phyloP scores from a whole-genome alignment of 2,113 vertebrate genomes.

The Aptenodytes forsteri region DNA sequence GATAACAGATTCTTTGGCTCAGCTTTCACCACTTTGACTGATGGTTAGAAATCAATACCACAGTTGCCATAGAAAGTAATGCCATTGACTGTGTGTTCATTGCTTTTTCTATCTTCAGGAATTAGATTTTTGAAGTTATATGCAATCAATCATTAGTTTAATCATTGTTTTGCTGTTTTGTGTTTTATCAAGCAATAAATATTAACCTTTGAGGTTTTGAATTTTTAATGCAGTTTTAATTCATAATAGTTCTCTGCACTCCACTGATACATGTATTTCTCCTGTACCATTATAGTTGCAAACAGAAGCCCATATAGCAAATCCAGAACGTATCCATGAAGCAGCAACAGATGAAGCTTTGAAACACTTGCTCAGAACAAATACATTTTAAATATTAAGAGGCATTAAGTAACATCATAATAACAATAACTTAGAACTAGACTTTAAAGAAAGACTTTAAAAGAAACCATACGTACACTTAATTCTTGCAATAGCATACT shows the following conservation, averaged over 20 bases:
- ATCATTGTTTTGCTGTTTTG: background rate
- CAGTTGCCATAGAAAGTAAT: background rate
- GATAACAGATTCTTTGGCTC: background rate
- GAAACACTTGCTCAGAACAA: background rate
- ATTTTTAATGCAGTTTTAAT: background rate
- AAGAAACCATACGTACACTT: background rate
- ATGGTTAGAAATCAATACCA: background rate
- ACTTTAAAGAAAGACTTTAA: background rate
- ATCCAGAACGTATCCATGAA: background rate
- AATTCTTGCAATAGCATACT: background rate
- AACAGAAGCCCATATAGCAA: background rate
- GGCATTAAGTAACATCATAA: background rate
- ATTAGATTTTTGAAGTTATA: background rate
- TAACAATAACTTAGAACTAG: background rate
- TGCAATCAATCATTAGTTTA: background rate
- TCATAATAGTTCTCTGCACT: background rate
- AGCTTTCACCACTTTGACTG: background rate
- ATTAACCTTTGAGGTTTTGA: background rate
- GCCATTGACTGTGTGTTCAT: background rate
- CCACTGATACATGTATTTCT: background rate
- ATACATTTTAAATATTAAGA: background rate
- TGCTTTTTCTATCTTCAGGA: background rate
- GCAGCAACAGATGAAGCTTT: background rate
- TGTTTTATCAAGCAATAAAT: background rate
- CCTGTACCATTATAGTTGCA: background rate